Conservation (phyloP, 2,888 invertebrate genomes). For the Drosophila prolongata region DNA sequence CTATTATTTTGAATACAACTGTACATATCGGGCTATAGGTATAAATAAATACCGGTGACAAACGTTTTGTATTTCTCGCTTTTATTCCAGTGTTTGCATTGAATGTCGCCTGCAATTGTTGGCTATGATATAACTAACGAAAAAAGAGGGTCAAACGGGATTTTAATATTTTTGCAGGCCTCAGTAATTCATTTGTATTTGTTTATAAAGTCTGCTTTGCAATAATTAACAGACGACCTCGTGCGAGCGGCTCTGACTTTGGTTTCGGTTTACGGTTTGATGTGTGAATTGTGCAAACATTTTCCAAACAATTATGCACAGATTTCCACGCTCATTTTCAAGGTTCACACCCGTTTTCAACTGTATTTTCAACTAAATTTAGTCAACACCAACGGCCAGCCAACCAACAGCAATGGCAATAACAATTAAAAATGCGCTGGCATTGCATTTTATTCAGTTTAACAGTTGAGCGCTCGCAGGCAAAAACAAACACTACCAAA, state of each 20-base stretch:
- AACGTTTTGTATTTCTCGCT: constrained; percentile 48
- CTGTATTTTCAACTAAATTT: constrained; percentile 46
- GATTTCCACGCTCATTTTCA: constrained; percentile 50
- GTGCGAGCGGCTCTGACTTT: constrained; percentile 15
- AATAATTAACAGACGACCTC: constrained; percentile 58
- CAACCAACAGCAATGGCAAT: constrained; percentile 34
- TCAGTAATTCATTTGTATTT: constrained; percentile 51
- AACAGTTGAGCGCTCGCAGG: constrained; percentile 58
- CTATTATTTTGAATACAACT: background rate
- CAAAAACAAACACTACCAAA: constrained; percentile 34
- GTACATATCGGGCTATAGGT: constrained; percentile 1
- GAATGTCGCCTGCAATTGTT: constrained; percentile 53
- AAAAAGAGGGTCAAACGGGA: constrained; percentile 28
- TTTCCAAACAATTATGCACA: constrained; percentile 62
- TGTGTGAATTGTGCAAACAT: constrained; percentile 50
- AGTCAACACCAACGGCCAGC: constrained; percentile 34
- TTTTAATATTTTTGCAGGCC: constrained; percentile 39
- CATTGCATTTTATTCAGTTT: constrained; percentile 60
- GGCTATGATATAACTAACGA: constrained; percentile 52
- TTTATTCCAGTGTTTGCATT: constrained; percentile 43
- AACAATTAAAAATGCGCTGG: constrained; percentile 48
- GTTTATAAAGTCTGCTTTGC: constrained; percentile 22
- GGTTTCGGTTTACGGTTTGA: constrained; percentile 20
- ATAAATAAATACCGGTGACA: constrained; percentile 40
- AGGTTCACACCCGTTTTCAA: constrained; percentile 45